Percentiles rank a stretch among this genome's conserved stretches.
Conservation (phyloP, 2,113 vertebrate species). For the Chauna torquata region DNA sequence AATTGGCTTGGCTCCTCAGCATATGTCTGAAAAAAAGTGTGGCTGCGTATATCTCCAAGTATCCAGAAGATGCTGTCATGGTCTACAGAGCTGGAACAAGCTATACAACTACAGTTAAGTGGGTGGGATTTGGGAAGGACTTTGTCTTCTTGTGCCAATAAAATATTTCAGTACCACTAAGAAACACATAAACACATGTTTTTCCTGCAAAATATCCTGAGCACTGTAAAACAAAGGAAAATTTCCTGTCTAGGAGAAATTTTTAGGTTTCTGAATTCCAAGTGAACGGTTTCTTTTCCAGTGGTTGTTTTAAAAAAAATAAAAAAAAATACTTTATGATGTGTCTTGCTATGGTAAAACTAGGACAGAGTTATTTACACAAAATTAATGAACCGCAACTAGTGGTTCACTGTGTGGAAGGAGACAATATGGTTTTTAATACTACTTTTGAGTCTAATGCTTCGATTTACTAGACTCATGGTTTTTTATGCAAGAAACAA, state of each 20-base stretch:
- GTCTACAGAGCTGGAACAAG: not conserved
- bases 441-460: not conserved
- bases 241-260: not conserved
- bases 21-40: not conserved
- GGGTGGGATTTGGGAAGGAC: not conserved
- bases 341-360: not conserved
- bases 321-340: not conserved
- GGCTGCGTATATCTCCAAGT: not conserved
- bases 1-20: not conserved
- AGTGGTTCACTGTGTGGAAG: not conserved
- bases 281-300: not conserved
- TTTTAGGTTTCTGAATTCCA: not conserved
- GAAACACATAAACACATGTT: not conserved
- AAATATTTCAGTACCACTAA: not conserved
- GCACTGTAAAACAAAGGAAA: not conserved
- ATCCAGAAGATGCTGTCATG: not conserved
- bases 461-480: not conserved
- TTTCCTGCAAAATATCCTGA: not conserved
- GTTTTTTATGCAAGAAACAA: not conserved
- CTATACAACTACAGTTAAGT: not conserved
- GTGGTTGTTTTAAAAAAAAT: not conserved
- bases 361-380: not conserved
- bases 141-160: not conserved
- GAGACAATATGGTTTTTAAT: not conserved
- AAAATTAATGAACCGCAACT: not conserved